These are phyloP conservation scores for Paracentrotus lividus DNA, from an alignment of 53 echinoderm and acorn worm species.

Conservation along the genomic window DNA sequence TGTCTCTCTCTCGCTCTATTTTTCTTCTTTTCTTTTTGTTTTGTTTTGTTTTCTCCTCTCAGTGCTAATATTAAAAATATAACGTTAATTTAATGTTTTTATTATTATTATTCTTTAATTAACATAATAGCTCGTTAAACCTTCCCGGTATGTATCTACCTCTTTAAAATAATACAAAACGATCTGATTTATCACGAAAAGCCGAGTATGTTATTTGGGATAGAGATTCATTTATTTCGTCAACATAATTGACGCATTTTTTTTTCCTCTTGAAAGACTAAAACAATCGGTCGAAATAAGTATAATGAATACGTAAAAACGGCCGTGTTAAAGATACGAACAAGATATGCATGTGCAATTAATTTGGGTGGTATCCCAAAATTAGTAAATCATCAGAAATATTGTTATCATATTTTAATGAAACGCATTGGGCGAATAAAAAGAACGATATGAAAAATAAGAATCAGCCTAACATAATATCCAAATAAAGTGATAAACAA, in stretches of 20 bases:
- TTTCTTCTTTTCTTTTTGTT: not conserved
- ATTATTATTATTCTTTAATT: too few species aligned
- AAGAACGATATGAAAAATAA: not conserved
- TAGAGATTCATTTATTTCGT: constrained; percentile 1
- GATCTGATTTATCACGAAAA: not conserved
- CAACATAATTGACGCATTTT: not conserved
- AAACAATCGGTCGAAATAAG: not conserved
- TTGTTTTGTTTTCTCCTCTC: too few species aligned
- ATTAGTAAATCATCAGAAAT: not conserved
- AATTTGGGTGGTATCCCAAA: not conserved
- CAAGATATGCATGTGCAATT: not conserved
- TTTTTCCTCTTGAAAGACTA: not conserved
- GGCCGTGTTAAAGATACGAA: not conserved
- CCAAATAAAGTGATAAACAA: not conserved
- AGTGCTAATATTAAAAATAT: too few species aligned
- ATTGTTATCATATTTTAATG: not conserved
- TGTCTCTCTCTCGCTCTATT: not conserved
- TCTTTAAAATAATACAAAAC: not conserved
- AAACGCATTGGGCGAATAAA: not conserved
- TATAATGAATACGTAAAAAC: not conserved
- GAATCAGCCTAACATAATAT: not conserved
- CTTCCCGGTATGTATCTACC: not conserved
- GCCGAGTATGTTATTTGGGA: not conserved
- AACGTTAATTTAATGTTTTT: too few species aligned
- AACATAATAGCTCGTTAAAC: not conserved